Percentiles rank a stretch among this genome's conserved stretches.
Evolutionary conservation across 2,888 invertebrate species (phyloP).

Genomic region (Plagodis dolabraria): DNA sequence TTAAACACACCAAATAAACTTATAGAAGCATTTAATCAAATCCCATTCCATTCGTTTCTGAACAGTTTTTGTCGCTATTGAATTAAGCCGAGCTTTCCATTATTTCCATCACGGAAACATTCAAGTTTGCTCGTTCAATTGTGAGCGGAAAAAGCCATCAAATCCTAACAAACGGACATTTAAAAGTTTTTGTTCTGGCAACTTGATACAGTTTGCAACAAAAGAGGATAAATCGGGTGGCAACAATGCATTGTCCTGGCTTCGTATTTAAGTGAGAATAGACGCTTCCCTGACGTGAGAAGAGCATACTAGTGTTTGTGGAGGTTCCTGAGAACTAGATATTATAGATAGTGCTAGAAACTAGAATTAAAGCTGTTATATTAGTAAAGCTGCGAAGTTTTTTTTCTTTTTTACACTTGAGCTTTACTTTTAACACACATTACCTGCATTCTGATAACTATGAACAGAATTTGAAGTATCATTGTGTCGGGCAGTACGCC

Average conservation of each 20-base stretch:
- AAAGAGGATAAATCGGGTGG: conserved; percentile 63
- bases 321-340: conserved; percentile 24
- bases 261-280: conserved; percentile 66
- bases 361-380: too few relatives aligned
- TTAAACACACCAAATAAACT: too few relatives aligned
- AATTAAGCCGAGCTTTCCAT: conserved; percentile 1
- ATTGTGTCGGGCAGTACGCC: too few relatives aligned
- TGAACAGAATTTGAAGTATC: too few relatives aligned
- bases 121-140: conserved; percentile 32
- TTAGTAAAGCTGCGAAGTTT: too few relatives aligned
- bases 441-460: too few relatives aligned
- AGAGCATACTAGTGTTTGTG: conserved; percentile 53
- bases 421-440: too few relatives aligned
- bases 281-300: conserved; percentile 55
- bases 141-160: conserved; percentile 42
- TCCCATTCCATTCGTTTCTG: neutral
- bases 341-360: conserved; percentile 20
- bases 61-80: neutral
- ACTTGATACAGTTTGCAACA: conserved; percentile 47
- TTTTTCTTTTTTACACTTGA: too few relatives aligned
- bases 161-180: conserved; percentile 47
- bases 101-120: conserved; percentile 19
- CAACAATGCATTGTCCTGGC: conserved; percentile 60
- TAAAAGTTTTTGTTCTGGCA: conserved; percentile 54
- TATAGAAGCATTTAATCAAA: neutral